Base-by-base conservation (phyloP, 2,888 invertebrate species). In the Chrysomela aeneicollis region DNA sequence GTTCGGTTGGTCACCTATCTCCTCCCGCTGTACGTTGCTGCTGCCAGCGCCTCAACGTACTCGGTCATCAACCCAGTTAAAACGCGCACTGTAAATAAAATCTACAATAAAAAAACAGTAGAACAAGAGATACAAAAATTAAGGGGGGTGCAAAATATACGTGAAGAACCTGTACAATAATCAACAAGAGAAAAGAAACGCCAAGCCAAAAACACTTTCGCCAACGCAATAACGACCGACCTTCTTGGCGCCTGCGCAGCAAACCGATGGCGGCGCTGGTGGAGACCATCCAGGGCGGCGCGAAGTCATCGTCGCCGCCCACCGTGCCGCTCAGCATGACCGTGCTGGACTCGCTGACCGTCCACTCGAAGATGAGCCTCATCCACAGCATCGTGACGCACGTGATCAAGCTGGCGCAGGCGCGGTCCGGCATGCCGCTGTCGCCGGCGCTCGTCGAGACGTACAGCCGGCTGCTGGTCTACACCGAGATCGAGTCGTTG, bases 381-480 rank as follows among this genome's bases (percentile, higher is more conserved):
- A 81, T 79, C 12, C 87, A 50, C 67, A 89, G 89, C 72, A 94
- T 94, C 73, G 93, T 92, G 61, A 92, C 94, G 0, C 93, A 96
- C 78, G 94, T 97, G 52, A 93, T 95, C 37, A 95, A 96, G 78
- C 86, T 94, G 73, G 94, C 96, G 0, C 94, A 95, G 78, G 90
- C 91, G 32, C 96, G 95, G 80, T 90, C 91, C 0, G 91, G 90
- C 59, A 88, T 93, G 78, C 92, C 94, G 0, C 86, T 94, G 78
- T 92, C 96, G 0, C 97, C 97, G 0, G 97, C 97, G 0, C 84
- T 97, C 0, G 93, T 98, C 0, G 97, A 98, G 84, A 98, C 97
- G 0, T 98, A 97, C 84, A 94, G 95, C 64, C 87, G 97, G 57
- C 84, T 98, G 15, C 83, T 98, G 58, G 96, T 97, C 0, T 98